Conservation (phyloP, 2,797 vertebrate genomes). For the Pangasius larnaudii region DNA sequence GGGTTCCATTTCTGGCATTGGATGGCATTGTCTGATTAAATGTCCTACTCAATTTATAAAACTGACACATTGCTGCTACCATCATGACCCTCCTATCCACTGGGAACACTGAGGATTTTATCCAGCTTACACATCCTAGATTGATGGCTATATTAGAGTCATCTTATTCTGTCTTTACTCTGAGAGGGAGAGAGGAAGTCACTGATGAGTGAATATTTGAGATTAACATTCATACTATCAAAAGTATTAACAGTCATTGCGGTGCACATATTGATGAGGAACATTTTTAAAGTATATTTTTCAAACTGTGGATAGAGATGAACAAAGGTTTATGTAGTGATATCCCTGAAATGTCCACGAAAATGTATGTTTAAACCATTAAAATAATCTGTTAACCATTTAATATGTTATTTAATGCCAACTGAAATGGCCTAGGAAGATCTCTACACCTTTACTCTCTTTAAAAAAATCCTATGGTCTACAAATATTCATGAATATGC, state of each 20-base stretch:
- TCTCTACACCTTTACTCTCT: no score
- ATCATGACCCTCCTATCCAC: background rate
- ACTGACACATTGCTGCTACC: conserved; percentile 12
- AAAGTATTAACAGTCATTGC: background rate
- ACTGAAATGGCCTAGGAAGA: no score
- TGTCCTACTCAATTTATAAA: background rate
- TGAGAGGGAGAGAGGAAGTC: background rate
- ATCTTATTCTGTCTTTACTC: background rate
- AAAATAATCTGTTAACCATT: background rate
- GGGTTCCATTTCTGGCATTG: no score
- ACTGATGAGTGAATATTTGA: background rate
- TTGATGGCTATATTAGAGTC: background rate
- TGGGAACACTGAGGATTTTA: background rate
- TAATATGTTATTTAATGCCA: no score
- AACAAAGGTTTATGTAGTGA: background rate
- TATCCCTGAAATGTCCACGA: background rate
- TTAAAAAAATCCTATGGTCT: no score
- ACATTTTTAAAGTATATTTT: background rate
- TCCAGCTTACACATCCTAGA: background rate
- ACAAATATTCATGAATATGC: no score
- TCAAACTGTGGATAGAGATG: background rate
- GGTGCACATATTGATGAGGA: background rate
- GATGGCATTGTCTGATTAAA: conserved; percentile 16
- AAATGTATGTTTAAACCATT: background rate
- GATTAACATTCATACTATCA: background rate